Evolutionary conservation across 2,888 invertebrate species (phyloP).

Genomic region (Polydrusus tereticollis): DNA sequence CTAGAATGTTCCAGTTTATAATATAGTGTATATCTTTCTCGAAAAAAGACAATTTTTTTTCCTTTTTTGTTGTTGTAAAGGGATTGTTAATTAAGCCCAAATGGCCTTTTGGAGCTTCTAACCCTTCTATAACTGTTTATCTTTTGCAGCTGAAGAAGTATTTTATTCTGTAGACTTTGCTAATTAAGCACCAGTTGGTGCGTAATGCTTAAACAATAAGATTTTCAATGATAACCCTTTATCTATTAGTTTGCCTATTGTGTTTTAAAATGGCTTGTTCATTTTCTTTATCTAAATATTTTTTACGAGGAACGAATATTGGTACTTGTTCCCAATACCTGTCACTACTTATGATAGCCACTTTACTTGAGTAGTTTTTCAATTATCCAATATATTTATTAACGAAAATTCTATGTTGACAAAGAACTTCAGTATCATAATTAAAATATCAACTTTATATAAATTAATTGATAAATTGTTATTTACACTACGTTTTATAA

Average conservation of each 20-base stretch:
- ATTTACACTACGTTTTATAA: neutral
- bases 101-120: too few species aligned
- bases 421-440: neutral
- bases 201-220: too few species aligned
- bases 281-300: slow-evolving; percentile 2
- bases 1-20: too few species aligned
- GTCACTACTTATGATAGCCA: neutral
- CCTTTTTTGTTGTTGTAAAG: too few species aligned
- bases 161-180: too few species aligned
- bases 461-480: neutral
- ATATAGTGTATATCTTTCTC: too few species aligned
- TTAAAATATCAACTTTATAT: neutral
- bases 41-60: too few species aligned
- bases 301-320: neutral
- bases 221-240: neutral
- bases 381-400: neutral
- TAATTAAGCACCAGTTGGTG: too few species aligned
- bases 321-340: slow-evolving; percentile 1
- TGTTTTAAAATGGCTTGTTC: neutral
- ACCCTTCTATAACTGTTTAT: too few species aligned
- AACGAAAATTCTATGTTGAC: neutral
- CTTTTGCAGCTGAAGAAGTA: too few species aligned
- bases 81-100: too few species aligned
- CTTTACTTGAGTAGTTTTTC: neutral
- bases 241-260: neutral